Percentiles rank a stretch among this genome's conserved stretches.
phyloP scores from a whole-genome alignment of 2,113 vertebrate genomes.

The Lathamus discolor region DNA sequence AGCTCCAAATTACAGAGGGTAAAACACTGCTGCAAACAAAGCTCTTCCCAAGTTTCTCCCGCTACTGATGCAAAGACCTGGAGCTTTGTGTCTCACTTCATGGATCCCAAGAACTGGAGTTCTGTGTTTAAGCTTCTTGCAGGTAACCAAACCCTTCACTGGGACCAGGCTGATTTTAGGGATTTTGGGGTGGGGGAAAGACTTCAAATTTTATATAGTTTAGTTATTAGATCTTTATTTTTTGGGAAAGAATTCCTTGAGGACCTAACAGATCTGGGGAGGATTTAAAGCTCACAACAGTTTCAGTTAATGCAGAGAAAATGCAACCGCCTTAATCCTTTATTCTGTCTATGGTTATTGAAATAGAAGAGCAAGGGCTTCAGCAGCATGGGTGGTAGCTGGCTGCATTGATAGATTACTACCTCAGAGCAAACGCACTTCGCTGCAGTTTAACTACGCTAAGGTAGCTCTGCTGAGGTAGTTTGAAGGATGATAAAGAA shows the following conservation, averaged over 20 bases:
- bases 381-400: not conserved
- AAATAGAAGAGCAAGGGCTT: not conserved
- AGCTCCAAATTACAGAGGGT: not conserved
- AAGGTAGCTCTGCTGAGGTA: not conserved
- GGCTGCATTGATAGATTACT: not conserved
- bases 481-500: constrained; percentile 18
- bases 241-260: not conserved
- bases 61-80: constrained; percentile 43
- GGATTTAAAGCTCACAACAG: not conserved
- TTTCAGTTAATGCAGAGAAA: not conserved
- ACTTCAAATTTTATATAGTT: not conserved
- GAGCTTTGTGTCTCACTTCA: constrained; percentile 25
- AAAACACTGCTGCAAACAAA: not conserved
- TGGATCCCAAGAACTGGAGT: constrained; percentile 58
- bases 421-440: not conserved
- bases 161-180: not conserved
- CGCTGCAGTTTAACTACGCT: not conserved
- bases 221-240: not conserved
- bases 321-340: not conserved
- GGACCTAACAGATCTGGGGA: not conserved
- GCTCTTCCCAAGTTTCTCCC: not conserved
- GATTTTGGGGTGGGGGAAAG: not conserved
- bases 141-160: constrained; percentile 68
- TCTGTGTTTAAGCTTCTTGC: constrained; percentile 63
- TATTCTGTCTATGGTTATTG: not conserved